These are phyloP conservation scores for Drosophila persimilis DNA, from an alignment of 1,140 invertebrate genomes.

Conservation along the genomic window DNA sequence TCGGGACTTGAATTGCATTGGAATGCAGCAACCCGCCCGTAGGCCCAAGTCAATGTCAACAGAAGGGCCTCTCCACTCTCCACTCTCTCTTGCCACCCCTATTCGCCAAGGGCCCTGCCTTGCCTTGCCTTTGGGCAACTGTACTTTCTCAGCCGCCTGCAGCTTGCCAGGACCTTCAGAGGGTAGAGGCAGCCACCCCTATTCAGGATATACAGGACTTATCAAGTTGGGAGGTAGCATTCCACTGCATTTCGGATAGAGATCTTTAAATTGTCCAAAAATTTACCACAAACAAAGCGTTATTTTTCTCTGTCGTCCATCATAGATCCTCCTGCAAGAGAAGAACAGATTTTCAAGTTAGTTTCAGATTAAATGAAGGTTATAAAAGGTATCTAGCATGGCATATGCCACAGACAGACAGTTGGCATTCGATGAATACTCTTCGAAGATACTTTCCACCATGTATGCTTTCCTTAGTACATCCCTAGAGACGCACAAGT, in stretches of 20 bases:
- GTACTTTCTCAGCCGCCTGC: constrained; percentile 56
- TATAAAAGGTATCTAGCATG: too few species aligned
- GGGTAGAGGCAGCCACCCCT: constrained; percentile 42
- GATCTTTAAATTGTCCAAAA: constrained; percentile 1
- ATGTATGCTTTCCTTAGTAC: constrained; percentile 13
- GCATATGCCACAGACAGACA: too few species aligned
- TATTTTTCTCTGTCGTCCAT: constrained; percentile 82
- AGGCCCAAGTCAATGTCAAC: constrained; percentile 72
- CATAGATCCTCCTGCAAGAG: constrained; percentile 79
- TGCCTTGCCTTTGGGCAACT: constrained; percentile 45
- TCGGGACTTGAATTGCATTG: constrained; percentile 62
- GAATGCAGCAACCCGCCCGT: constrained; percentile 59
- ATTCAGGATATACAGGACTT: constrained; percentile 33
- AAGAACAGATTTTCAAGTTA: constrained; percentile 4
- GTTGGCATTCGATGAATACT: too few species aligned
- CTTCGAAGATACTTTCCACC: too few species aligned
- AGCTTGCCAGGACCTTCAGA: constrained; percentile 58
- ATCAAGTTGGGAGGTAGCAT: constrained; percentile 38
- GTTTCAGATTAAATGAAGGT: neutral
- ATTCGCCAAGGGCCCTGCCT: constrained; percentile 10
- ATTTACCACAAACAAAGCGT: constrained; percentile 83
- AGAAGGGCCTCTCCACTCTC: constrained; percentile 12
- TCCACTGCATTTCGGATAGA: constrained; percentile 49
- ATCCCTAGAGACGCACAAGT: constrained; percentile 42
- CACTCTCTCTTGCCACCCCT: constrained; percentile 40